A percentile compares a stretch with the other conserved stretches of the same genome.
Conservation (phyloP, 2,113 vertebrate genomes). For the Xiphophorus couchianus region DNA sequence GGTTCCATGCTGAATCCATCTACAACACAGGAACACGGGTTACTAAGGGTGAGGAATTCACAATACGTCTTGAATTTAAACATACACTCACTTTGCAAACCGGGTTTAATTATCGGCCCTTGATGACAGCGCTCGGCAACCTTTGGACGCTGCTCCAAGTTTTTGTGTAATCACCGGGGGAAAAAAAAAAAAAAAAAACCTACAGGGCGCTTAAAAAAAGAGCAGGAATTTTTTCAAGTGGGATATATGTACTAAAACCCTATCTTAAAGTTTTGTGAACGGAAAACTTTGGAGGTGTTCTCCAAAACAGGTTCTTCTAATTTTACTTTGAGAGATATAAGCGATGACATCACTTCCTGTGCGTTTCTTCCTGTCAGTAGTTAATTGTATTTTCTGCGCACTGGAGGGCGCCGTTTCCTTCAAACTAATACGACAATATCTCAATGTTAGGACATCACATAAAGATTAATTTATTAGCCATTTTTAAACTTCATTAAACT, state of each 20-base stretch:
- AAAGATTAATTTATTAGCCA: no score
- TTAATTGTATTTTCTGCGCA: neutral
- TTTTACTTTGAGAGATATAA: neutral
- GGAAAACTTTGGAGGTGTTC: no score
- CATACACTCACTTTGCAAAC: neutral
- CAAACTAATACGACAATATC: neutral
- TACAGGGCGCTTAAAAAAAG: no score
- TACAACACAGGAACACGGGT: neutral
- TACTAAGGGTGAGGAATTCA: neutral
- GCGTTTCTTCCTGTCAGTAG: neutral
- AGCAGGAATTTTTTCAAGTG: no score
- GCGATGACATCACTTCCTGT: neutral
- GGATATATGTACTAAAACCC: no score
- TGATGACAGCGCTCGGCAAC: neutral
- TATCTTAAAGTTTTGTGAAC: neutral
- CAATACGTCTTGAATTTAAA: neutral
- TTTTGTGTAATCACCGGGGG: neutral
- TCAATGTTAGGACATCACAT: neutral
- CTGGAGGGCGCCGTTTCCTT: conserved; percentile 19
- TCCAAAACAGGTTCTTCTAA: neutral
- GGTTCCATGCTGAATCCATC: conserved; percentile 75
- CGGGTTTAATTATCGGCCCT: neutral
- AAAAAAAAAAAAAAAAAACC: neutral
- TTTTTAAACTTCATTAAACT: no score
- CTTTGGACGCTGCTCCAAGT: neutral